Base-by-base conservation (phyloP, 2,888 invertebrate species). In the Oxyteleia sp. region DNA sequence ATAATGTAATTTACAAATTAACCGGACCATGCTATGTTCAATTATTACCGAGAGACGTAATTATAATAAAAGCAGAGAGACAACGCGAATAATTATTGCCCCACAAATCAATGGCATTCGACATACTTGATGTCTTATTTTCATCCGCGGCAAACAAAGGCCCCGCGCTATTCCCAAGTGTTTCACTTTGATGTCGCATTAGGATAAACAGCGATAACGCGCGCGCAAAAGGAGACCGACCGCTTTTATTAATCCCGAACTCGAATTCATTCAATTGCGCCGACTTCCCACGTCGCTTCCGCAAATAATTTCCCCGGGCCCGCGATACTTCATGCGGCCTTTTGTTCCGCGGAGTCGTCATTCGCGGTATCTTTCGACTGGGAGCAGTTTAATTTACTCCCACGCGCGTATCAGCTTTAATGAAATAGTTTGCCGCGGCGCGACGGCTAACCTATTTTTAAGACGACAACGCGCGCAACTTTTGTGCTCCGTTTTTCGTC, bases 1-100 rank as follows among this genome's bases (percentile, higher is more conserved):
- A 84, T 82, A 80, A 82, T 84, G 84, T 84, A 84, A 84, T 82
- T 84, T 82, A 82, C 84, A 79, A 79, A 82, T 84, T 79, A 84
- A 84, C 82, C 79, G 57, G 47, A 79, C 74, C 74, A 38, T 78
- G 82, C 69, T 81, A 66, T 23, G 82, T 79, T 82, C 74, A 81
- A 74, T 81, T 84, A 78, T 82, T 78, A 79, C 55, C 75, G 84
- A 63, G 78, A 76, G 55, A 81, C 84, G 81, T 81, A 78, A 78
- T 81, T 84, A 84, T 84, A 78, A 78, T 78, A 81, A 84, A 84
- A 81, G 76, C 84, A 63, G 68, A 72, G 80, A 49, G 76, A 84
- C 71, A 68, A 29, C 53, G 45, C 75, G 75, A 72, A 80, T 80
- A 76, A 75, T 84, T 72, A 79, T 75, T 72, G 75, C 10, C n/a